Base-by-base conservation (phyloP, 1,140 invertebrate species). In the Drosophila pseudoananassae region DNA sequence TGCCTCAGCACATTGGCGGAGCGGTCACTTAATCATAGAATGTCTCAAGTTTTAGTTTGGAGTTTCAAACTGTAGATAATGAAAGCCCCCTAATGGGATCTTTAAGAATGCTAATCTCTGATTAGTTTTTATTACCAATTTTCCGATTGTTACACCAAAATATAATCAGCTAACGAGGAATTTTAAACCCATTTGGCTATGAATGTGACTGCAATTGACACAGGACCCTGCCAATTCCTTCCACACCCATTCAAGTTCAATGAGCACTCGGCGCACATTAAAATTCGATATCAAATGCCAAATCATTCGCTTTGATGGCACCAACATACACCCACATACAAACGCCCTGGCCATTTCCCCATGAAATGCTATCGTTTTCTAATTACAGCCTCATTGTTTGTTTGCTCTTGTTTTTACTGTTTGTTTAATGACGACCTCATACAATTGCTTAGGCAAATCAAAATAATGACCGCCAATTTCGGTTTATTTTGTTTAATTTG, bases 391-490 rank as follows among this genome's bases (percentile, higher is more conserved):
- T 47, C 50, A 69, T 69, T 69, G 65, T 56, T 47, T 38, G 40
- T 56, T 25, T 47, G 20, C 50, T 47, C 29, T 51, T 54, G 70
- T 61, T 74, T 74, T 52, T 46, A 17, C 46, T 73, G 47, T 74
- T 72, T 72, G 57, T 31, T 53, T 36, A 58, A 38, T 51, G 64
- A 36, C 33, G 47, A 60, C 20, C 56, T 64, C 66, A 33, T 66
- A 31, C 43, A 64, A 68, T 75, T 64, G 46, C 51, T 75, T 40
- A 31, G 54, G 53, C 71, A 76, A 87, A 85, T 85, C 63, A 68
- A 69, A 69, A 69, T 69, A 69, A 72, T 60, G 58, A 64, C 71
- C 58, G 31, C 50, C 55, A 74, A 64, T 64, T 52, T 65, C 31
- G 71, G 70, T 52, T 74, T 74, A 51, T 63, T 73, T 73, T 73